Conservation (phyloP, 2,797 vertebrate genomes). For the Stomatorhinus walkeri region DNA sequence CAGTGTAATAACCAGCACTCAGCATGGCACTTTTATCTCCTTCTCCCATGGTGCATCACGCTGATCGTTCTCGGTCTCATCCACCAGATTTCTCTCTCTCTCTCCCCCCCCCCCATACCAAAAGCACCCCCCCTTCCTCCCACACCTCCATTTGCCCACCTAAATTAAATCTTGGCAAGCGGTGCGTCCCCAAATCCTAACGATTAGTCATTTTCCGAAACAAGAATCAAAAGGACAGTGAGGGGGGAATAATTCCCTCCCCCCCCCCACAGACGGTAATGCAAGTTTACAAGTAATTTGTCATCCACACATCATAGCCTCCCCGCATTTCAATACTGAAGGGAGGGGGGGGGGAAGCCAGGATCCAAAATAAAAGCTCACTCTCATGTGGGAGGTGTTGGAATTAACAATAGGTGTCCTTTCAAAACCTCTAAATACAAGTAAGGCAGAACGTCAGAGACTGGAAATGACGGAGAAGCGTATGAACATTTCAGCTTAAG, state of each 20-base stretch:
- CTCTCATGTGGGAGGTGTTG: conserved; percentile 33
- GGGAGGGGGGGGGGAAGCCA: neutral
- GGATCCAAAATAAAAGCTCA: conserved; percentile 21
- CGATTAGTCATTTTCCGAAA: conserved; percentile 45
- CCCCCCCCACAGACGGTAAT: conserved; percentile 45
- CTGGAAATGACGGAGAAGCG: conserved; percentile 11
- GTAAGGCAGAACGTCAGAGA: conserved; percentile 17
- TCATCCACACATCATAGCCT: conserved; percentile 36
- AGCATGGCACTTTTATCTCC: conserved; percentile 19
- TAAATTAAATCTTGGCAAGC: conserved; percentile 43
- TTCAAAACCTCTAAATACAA: conserved; percentile 35
- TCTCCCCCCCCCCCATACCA: conserved; percentile 5
- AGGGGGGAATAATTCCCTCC: conserved; percentile 26
- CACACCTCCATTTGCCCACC: conserved; percentile 23
- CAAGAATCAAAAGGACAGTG: conserved; percentile 39
- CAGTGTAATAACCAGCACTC: conserved; percentile 21
- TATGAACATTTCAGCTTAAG: neutral
- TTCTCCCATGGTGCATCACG: conserved; percentile 16
- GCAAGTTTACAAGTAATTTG: conserved; percentile 56
- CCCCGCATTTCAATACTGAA: conserved; percentile 21
- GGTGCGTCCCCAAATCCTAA: conserved; percentile 30
- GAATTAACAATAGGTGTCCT: conserved; percentile 38
- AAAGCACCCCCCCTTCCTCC: conserved; percentile 7
- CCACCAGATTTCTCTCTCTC: conserved; percentile 15
- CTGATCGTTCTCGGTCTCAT: conserved; percentile 16